Base-by-base conservation (phyloP, 2,888 invertebrate species). In the Stramonita haemastoma region DNA sequence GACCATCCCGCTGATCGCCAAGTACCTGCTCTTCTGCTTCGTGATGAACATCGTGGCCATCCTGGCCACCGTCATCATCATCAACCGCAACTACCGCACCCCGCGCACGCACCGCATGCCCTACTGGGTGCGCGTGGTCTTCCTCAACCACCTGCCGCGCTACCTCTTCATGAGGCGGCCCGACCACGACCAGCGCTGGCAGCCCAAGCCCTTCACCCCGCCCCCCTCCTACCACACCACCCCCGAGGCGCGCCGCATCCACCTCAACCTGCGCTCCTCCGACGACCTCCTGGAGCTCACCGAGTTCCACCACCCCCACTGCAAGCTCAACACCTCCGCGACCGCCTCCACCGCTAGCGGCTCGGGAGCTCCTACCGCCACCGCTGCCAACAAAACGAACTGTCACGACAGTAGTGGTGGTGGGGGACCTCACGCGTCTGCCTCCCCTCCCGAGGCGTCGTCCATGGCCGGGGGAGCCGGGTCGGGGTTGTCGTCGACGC, bases 11-110 rank as follows among this genome's bases (percentile, higher is more conserved):
- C 97, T 99, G 91, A 99, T 99, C 95, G 99, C 99, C 96, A 99
- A 99, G 97, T 99, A 99, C 96, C 97, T 99, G 93, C 97, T 99
- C 87, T 99, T 99, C 96, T 99, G 99, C 90, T 99, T 99, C 97
- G 99, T 99, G 95, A 99, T 99, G 99, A 99, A 99, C 96, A 99
- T 99, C 91, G 98, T 99, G 95, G 99, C 99, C 97, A 99, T 99
- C 96, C 97, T 99, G 94, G 98, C 99, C 90, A 99, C 99, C 81
- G 99, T 99, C 92, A 98, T 99, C 95, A 99, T 99, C 96, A 99
- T 99, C 96, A 99, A 99, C 96, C 99, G 99, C 98, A 99, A 99
- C 96, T 99, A 99, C 97, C 97, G 99, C 34, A 96, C 98, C 83
- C 99, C 98, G 89, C 97, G 98, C 94, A 99, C 99, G 81, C 99